A percentile compares a stretch with the other conserved stretches of the same genome.
Conservation (phyloP, 2,888 invertebrate species). For the Cetonia aurata region DNA sequence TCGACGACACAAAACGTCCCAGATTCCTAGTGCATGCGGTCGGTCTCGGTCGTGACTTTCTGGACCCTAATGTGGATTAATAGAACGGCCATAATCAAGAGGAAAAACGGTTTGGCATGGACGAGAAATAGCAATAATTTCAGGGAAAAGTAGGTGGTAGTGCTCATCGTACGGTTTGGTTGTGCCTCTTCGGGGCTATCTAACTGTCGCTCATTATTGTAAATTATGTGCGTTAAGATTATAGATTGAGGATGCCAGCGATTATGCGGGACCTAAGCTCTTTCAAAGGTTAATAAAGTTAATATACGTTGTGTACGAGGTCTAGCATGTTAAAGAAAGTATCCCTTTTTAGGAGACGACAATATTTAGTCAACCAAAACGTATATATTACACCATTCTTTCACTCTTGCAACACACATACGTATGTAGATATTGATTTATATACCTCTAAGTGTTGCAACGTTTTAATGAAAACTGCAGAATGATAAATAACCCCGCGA, state of each 20-base stretch:
- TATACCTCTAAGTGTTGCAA: background rate
- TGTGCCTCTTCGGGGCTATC: too few relatives aligned
- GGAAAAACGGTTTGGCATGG: conserved; percentile 15
- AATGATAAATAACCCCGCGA: conserved; percentile 10
- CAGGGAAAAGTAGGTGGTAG: background rate
- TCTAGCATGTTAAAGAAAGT: too few relatives aligned
- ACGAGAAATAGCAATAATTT: conserved; percentile 24
- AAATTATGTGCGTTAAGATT: too few relatives aligned
- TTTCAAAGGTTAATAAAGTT: too few relatives aligned
- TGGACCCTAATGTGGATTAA: conserved; percentile 37
- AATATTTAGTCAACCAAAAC: too few relatives aligned
- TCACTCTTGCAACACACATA: background rate
- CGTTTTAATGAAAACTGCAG: conserved; percentile 1
- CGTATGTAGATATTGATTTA: background rate
- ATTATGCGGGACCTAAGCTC: too few relatives aligned
- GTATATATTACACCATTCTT: too few relatives aligned
- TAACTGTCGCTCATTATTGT: too few relatives aligned
- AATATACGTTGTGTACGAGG: too few relatives aligned
- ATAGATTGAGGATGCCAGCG: too few relatives aligned
- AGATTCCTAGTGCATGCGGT: conserved; percentile 18
- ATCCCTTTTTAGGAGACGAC: too few relatives aligned
- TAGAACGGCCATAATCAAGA: conserved; percentile 20
- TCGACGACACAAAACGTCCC: conserved; percentile 31
- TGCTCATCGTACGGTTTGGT: too few relatives aligned
- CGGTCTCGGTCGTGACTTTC: conserved; percentile 28